Percentiles rank a stretch among this genome's conserved stretches.
phyloP scores from a whole-genome alignment of 2,797 vertebrate genomes.

The Hippocampus kuda region DNA sequence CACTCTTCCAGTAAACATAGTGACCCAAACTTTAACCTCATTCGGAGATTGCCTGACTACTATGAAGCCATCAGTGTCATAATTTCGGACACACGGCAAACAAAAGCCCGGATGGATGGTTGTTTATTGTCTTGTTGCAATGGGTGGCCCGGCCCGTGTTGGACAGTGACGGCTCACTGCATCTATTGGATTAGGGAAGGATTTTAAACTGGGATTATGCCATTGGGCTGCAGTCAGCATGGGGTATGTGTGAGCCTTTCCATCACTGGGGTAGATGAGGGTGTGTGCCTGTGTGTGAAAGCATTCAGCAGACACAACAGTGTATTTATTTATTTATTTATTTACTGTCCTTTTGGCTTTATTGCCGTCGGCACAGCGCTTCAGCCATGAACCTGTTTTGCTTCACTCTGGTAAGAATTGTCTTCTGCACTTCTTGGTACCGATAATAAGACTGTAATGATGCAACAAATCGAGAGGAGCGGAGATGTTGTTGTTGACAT shows the following conservation, averaged over 20 bases:
- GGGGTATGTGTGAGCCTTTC: slow-evolving; percentile 40
- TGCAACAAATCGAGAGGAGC: background rate
- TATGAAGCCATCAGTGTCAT: background rate
- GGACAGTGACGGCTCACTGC: slow-evolving; percentile 71
- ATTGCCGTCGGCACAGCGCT: slow-evolving; percentile 15
- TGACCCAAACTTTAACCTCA: background rate
- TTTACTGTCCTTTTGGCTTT: background rate
- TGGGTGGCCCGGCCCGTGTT: slow-evolving; percentile 36
- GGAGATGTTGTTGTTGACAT: slow-evolving; percentile 20
- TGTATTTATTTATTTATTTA: background rate
- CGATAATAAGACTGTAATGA: too few species aligned
- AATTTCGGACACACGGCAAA: slow-evolving; percentile 20
- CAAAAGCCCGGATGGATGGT: slow-evolving; percentile 26
- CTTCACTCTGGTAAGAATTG: slow-evolving; percentile 83
- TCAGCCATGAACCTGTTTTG: slow-evolving; percentile 87
- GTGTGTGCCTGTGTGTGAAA: slow-evolving; percentile 9
- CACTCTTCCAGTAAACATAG: background rate
- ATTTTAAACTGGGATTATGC: slow-evolving; percentile 82
- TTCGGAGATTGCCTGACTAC: background rate
- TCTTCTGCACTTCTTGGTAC: background rate
- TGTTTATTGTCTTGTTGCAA: slow-evolving; percentile 42
- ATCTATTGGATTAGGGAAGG: slow-evolving; percentile 86
- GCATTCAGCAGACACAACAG: background rate
- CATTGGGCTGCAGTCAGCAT: slow-evolving; percentile 67
- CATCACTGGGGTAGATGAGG: slow-evolving; percentile 28